Base-by-base conservation (phyloP, 2,888 invertebrate species). In the Pseudococcus jackbeardsleyi region DNA sequence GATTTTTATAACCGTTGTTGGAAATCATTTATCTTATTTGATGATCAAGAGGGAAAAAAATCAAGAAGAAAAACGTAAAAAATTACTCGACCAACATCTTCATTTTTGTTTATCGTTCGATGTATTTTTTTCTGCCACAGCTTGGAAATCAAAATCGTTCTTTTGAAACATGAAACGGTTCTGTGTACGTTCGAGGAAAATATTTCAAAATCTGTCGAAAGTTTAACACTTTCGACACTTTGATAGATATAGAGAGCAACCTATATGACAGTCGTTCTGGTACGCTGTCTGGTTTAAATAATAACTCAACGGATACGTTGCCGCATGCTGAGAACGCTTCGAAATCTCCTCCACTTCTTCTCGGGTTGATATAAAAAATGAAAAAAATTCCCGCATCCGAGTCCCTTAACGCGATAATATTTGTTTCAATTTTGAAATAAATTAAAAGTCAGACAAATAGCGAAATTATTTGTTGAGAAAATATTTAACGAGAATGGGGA, bases 21-120 rank as follows among this genome's bases (percentile, higher is more conserved):
- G 72, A 72, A 72, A 72, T 72, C 72, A 72, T 72, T 72, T 72
- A 72, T 72, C 72, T 72, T 72, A 72, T 26, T 72, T 72, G 72
- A 72, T 33, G 33, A 72, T 72, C 72, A 22, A 64, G 26, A 68
- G 9, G 3, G 26, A 11, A 68, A 72, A 72, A 33, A 33, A 72
- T 22, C 1, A 22, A 9, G 64, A 64, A 64, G 22, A 64, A 64
- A 64, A 64, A 64, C 64, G 64, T 64, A 22, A 64, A 64, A 64
- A 64, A 64, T 64, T 64, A 64, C 64, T 33, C 72, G 26, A 72
- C 72, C 17, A 33, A 72, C 72, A 72, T 72, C 68, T 68, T 68
- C 72, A 72, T 72, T 72, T 33, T 72, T 33, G 72, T 72, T 33
- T 72, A 64, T 64, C 22, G 22, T 64, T 64, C 64, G 22, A 12